Evolutionary conservation across 2,888 invertebrate genomes (phyloP).

Genomic region (Frankliniella intonsa): DNA sequence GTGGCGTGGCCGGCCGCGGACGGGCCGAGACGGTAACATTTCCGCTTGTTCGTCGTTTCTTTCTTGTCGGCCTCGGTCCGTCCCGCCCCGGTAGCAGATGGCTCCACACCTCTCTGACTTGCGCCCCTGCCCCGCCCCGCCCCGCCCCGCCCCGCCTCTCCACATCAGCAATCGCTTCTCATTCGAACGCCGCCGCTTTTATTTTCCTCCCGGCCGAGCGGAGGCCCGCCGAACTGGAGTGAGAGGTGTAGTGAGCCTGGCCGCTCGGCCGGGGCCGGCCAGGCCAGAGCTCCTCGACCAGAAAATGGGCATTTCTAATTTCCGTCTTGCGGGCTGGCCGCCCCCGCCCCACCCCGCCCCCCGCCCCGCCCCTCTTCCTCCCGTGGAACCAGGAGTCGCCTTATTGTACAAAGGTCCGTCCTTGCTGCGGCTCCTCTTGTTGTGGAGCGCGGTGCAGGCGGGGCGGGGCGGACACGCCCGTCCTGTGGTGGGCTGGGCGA

Average conservation of each 20-base stretch:
- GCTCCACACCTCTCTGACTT: background rate
- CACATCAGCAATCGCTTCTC: background rate
- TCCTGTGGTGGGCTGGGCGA: too few species aligned
- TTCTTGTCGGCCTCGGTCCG: too few species aligned
- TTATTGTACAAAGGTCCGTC: background rate
- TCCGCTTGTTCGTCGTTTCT: background rate
- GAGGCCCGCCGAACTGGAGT: background rate
- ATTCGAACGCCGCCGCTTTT: background rate
- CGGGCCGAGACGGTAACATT: background rate
- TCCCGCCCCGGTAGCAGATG: too few species aligned
- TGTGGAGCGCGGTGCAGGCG: too few species aligned
- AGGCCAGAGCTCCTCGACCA: background rate
- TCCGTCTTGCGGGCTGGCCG: background rate
- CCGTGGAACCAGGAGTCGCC: background rate
- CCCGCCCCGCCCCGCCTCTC: background rate
- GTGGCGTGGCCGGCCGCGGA: background rate
- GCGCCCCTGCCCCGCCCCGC: background rate
- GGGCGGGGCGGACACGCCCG: too few species aligned
- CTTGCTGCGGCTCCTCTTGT: too few species aligned
- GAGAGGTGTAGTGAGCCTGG: too few species aligned
- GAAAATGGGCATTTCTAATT: constrained; percentile 21
- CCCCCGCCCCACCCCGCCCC: background rate
- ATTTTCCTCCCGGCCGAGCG: background rate
- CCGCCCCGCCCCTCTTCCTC: too few species aligned
- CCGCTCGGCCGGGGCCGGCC: too few species aligned